These are phyloP conservation scores for Dryadula phaetusa DNA, from an alignment of 2,888 invertebrate genomes.

Conservation along the genomic window DNA sequence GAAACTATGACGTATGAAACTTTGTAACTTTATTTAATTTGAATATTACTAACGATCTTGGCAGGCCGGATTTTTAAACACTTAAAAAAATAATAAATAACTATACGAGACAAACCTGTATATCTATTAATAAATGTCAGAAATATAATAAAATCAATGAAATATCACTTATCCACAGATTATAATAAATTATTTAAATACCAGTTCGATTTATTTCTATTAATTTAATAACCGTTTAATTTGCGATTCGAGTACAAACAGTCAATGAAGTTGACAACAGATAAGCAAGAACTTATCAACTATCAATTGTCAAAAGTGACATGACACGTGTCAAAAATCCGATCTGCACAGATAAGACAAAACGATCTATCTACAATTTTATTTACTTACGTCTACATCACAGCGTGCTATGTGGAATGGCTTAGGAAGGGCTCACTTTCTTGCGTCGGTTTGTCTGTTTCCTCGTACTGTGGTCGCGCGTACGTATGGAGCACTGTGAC, in stretches of 20 bases:
- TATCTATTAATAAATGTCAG: not conserved
- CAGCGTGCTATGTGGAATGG: slow-evolving; percentile 75
- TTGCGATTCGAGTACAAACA: not conserved
- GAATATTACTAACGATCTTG: slow-evolving; percentile 6
- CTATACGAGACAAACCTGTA: not conserved
- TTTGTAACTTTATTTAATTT: not conserved
- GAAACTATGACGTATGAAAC: slow-evolving; percentile 13
- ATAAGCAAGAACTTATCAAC: not conserved
- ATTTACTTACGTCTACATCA: slow-evolving; percentile 66
- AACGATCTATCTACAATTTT: slow-evolving; percentile 21
- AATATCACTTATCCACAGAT: no score
- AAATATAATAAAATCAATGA: not conserved
- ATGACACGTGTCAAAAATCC: slow-evolving; percentile 5
- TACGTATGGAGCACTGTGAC: slow-evolving; percentile 61
- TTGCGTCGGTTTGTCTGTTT: slow-evolving; percentile 47
- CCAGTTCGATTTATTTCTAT: no score
- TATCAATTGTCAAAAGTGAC: not conserved
- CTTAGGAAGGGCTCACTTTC: slow-evolving; percentile 70
- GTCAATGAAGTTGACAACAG: not conserved
- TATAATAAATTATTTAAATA: no score
- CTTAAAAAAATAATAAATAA: not conserved
- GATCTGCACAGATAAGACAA: slow-evolving; percentile 18
- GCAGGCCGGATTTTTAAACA: slow-evolving; percentile 1
- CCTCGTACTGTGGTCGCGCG: slow-evolving; percentile 54
- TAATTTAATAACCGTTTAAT: no score